phyloP scores from a whole-genome alignment of 2,888 invertebrate species.

The Aporophyla lueneburgensis region DNA sequence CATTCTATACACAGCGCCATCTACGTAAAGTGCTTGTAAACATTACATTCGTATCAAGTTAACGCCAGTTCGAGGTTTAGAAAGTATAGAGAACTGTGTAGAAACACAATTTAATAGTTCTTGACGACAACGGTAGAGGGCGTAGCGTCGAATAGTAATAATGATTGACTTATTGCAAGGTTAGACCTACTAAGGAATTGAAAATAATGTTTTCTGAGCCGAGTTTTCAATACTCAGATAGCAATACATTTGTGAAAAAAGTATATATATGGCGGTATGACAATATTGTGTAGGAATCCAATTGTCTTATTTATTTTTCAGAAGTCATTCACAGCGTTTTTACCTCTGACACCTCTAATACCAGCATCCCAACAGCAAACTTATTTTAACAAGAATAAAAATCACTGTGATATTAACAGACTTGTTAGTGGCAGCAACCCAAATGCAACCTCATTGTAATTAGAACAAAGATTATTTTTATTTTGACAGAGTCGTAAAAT shows the following conservation, averaged over 20 bases:
- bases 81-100: conserved; percentile 46
- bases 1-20: conserved; percentile 46
- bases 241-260: background rate
- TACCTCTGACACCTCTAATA: too few relatives aligned
- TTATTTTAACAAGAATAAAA: too few relatives aligned
- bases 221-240: background rate
- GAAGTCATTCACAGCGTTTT: too few relatives aligned
- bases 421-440: too few relatives aligned
- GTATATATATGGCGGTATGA: background rate
- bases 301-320: background rate
- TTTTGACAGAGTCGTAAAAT: too few relatives aligned
- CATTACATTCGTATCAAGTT: conserved; percentile 43
- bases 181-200: background rate
- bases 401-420: too few relatives aligned
- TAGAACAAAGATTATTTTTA: too few relatives aligned
- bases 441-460: too few relatives aligned
- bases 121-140: conserved; percentile 38
- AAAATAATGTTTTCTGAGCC: background rate
- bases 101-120: conserved; percentile 38
- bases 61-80: conserved; percentile 47
- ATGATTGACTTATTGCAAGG: background rate
- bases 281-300: background rate
- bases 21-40: conserved; percentile 32
- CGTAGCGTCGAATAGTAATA: background rate
- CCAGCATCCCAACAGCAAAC: too few relatives aligned